phyloP scores from a whole-genome alignment of 2,888 invertebrate species.

The Acanthococcus lagerstroemiae region DNA sequence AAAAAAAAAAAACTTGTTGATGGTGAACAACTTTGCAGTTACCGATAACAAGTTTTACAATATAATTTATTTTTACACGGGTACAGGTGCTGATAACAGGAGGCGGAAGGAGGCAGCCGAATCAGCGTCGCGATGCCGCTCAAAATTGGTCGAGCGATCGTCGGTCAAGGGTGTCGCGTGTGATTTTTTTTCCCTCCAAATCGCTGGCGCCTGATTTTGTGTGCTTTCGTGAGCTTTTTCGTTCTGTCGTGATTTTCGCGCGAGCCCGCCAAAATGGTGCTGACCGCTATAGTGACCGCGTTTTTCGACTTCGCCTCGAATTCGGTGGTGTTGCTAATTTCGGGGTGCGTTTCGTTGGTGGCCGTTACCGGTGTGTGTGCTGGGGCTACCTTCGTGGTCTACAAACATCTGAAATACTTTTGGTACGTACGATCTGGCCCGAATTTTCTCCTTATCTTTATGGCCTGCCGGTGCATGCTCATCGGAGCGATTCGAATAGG shows the following conservation, averaged over 20 bases:
- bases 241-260: not conserved
- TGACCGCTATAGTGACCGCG: not conserved
- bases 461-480: too few relatives aligned
- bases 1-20: slow-evolving; percentile 20
- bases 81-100: slow-evolving; percentile 5
- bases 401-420: slow-evolving; percentile 5
- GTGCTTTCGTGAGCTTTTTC: too few relatives aligned
- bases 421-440: slow-evolving; percentile 6
- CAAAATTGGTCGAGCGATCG: not conserved
- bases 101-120: not conserved
- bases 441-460: too few relatives aligned
- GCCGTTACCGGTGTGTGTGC: not conserved
- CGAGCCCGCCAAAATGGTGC: not conserved
- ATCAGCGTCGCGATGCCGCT: not conserved
- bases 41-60: slow-evolving; percentile 27
- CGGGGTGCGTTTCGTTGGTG: slow-evolving; percentile 15
- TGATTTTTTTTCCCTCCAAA: too few relatives aligned
- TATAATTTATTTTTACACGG: slow-evolving; percentile 1
- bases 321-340: slow-evolving; percentile 1
- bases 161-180: too few relatives aligned
- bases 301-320: slow-evolving; percentile 1
- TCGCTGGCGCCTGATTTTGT: too few relatives aligned
- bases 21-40: slow-evolving; percentile 20
- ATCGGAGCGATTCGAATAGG: too few relatives aligned
- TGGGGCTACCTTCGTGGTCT: not conserved